A percentile compares a stretch with the other conserved stretches of the same genome.
These are phyloP conservation scores for Plectrocnemia conspersa DNA, from an alignment of 1,140 invertebrate genomes.

Conservation along the genomic window DNA sequence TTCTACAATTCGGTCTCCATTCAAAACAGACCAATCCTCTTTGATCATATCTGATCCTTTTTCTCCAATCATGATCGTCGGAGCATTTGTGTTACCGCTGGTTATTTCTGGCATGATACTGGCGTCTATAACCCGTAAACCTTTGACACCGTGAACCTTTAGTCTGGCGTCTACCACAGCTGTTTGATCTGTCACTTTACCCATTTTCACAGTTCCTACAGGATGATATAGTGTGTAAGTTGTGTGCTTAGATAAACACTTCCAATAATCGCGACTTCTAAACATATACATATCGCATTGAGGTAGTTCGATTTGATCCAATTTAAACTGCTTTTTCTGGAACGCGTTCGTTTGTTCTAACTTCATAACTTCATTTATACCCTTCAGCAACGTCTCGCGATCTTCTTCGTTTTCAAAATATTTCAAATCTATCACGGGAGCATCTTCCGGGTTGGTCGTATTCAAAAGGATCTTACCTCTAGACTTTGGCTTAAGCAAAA, in stretches of 20 bases:
- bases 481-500: slow-evolving; percentile 57
- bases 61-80: slow-evolving; percentile 66
- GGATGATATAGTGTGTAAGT: slow-evolving; percentile 65
- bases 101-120: slow-evolving; percentile 68
- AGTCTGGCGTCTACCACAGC: slow-evolving; percentile 60
- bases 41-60: slow-evolving; percentile 65
- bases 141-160: slow-evolving; percentile 55
- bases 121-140: slow-evolving; percentile 63
- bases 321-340: slow-evolving; percentile 38
- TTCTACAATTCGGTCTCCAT: slow-evolving; percentile 9
- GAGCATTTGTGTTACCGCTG: slow-evolving; percentile 66
- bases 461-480: slow-evolving; percentile 55
- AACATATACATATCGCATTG: slow-evolving; percentile 42
- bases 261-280: slow-evolving; percentile 56
- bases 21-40: slow-evolving; percentile 41
- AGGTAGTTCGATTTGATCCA: slow-evolving; percentile 43
- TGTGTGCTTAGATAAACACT: slow-evolving; percentile 56
- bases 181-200: slow-evolving; percentile 48
- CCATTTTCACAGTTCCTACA: slow-evolving; percentile 63
- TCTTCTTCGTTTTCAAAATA: slow-evolving; percentile 57
- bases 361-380: slow-evolving; percentile 48
- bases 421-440: slow-evolving; percentile 63
- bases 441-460: slow-evolving; percentile 52
- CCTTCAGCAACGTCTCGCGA: slow-evolving; percentile 52
- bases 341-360: slow-evolving; percentile 49